Conservation (phyloP, 2,113 vertebrate genomes). For the Rhodinocichla rosea region DNA sequence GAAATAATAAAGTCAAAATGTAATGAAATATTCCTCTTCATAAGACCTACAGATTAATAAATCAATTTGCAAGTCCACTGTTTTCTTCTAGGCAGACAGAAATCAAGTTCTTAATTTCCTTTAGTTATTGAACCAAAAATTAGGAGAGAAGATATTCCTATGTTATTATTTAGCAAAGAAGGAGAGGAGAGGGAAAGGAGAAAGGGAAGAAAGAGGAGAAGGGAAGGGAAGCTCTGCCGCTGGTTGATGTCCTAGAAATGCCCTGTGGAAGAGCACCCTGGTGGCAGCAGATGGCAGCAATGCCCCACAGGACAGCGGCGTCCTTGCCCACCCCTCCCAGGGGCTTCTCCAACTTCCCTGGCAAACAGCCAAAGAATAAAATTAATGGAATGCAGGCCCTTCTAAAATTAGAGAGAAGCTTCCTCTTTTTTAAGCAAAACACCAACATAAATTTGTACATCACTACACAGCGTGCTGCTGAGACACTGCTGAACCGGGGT, state of each 20-base stretch:
- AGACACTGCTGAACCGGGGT: neutral
- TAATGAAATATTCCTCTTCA: neutral
- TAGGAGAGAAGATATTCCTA: neutral
- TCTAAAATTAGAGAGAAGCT: neutral
- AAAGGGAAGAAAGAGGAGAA: neutral
- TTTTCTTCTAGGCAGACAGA: neutral
- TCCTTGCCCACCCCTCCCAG: neutral
- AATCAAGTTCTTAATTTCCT: neutral
- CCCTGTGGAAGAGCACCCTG: neutral
- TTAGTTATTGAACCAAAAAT: neutral
- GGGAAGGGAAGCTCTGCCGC: accelerated
- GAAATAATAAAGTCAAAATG: neutral
- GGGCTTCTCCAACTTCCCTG: neutral
- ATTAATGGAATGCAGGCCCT: neutral
- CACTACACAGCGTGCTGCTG: neutral
- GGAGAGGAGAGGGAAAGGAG: neutral
- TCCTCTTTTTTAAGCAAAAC: neutral
- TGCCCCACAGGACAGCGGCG: neutral
- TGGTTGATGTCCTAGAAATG: neutral
- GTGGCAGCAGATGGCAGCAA: conserved; percentile 3
- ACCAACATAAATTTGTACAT: neutral
- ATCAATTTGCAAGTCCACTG: neutral
- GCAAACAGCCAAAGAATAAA: neutral
- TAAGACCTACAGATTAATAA: neutral
- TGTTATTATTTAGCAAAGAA: neutral